Evolutionary conservation across 2,113 vertebrate species (phyloP), one percentile per base, ranked within the genome.

Genomic region (Bubalus kerabau): DNA sequence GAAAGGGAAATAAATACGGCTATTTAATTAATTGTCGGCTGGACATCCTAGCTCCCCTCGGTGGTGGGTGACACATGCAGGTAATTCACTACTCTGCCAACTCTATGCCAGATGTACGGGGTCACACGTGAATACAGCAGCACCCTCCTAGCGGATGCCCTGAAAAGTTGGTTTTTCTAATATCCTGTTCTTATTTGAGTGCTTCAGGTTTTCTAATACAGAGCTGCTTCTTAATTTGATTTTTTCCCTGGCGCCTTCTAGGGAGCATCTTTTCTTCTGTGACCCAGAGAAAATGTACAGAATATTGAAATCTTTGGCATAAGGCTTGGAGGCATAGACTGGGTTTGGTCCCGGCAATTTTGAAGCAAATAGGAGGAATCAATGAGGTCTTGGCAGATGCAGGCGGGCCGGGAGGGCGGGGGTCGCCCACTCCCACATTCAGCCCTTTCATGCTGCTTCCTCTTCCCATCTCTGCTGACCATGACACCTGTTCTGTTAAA

Each of bases 1-100:
- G 54, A 94, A 90, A 97, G 96, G 98, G 93, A 95, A 95, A 98
- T 92, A 87, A 97, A 88, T 82, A 21, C 50, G 67, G 32, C 96
- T 87, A 64, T 97, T 98, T 96, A 98, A 97, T 97, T 98, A 97
- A 98, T 94, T 98, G 90, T 96, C 24, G 24, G 11, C 86, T 54
- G 87, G 98, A 97, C 94, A 92, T 91, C 86, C 81, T 71, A 50
- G 54, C 96, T 26, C 48, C 56, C 52, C 0, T 93, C 56, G 80
- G 32, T 86, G 83, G 90, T 92, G 85, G 95, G 80, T 1, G 43
- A 81, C 90, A 83, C 36, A 15, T 93, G 57, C 67, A 23, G 43
- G 93, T 85, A 89, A 43, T 96, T 81, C 85, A 74, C 92, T 89
- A 87, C 11, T 30, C 28, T n/a, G 24, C 94, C 0, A 62, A 4